phyloP scores from a whole-genome alignment of 2,797 vertebrate species.

The Esox lucius region DNA sequence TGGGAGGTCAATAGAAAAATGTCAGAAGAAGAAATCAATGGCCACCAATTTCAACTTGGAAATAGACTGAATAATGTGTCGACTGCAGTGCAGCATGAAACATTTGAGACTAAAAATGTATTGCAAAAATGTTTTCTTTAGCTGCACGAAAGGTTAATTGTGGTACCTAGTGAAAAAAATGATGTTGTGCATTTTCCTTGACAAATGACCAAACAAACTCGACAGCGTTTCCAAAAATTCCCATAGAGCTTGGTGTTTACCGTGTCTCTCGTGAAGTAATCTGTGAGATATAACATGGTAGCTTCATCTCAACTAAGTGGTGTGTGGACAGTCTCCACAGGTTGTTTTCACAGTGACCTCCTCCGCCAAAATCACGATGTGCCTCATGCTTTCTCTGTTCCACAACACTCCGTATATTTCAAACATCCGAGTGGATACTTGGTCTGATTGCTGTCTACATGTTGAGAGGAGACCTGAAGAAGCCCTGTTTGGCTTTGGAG shows the following conservation, averaged over 20 bases:
- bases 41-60: background rate
- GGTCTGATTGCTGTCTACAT: slow-evolving; percentile 41
- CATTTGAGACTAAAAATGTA: too few relatives aligned
- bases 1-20: background rate
- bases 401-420: background rate
- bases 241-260: background rate
- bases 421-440: background rate
- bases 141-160: too few relatives aligned
- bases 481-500: slow-evolving; percentile 50
- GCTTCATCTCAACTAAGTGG: background rate
- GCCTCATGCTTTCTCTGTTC: slow-evolving; percentile 4
- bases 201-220: background rate
- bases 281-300: background rate
- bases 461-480: slow-evolving; percentile 47
- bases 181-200: background rate
- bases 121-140: too few relatives aligned
- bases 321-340: background rate
- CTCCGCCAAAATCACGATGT: slow-evolving; percentile 47
- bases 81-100: background rate
- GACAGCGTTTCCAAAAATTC: background rate
- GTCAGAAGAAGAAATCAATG: background rate
- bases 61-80: background rate
- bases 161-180: too few relatives aligned
- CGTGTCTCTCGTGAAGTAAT: background rate
- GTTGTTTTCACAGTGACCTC: slow-evolving; percentile 69